These are phyloP conservation scores for Grantiella picta DNA, from an alignment of 2,113 vertebrate genomes.

Conservation along the genomic window DNA sequence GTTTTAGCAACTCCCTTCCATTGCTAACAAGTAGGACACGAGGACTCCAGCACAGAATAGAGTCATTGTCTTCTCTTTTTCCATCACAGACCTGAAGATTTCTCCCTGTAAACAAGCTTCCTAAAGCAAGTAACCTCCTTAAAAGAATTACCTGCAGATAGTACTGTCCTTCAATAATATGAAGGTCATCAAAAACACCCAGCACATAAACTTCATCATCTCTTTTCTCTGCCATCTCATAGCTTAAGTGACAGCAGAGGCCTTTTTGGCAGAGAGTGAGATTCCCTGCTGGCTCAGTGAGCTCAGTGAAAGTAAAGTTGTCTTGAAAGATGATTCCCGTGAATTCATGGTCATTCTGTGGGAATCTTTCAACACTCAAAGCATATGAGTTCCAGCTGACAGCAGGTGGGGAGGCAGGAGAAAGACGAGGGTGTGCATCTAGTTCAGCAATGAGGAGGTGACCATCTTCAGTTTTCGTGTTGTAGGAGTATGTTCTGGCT, in stretches of 20 bases:
- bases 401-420: not conserved
- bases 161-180: conserved; percentile 66
- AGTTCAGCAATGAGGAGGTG: conserved; percentile 62
- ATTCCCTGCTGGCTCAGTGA: conserved; percentile 30
- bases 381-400: conserved; percentile 61
- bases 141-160: conserved; percentile 69
- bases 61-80: not conserved
- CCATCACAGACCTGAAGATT: not conserved
- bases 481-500: conserved; percentile 60
- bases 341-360: conserved; percentile 10
- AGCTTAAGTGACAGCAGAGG: conserved; percentile 71
- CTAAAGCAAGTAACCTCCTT: not conserved
- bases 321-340: conserved; percentile 61
- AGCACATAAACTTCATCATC: conserved; percentile 65
- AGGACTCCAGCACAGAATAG: not conserved
- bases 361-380: not conserved
- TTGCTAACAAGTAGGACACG: not conserved
- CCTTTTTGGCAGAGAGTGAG: conserved; percentile 67
- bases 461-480: conserved; percentile 64
- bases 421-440: conserved; percentile 33
- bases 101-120: not conserved
- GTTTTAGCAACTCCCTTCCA: not conserved
- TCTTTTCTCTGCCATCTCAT: conserved; percentile 46
- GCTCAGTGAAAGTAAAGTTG: conserved; percentile 55
- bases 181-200: conserved; percentile 68